Evolutionary conservation across 2,888 invertebrate species (phyloP).

Genomic region (Abrostola triplasia): DNA sequence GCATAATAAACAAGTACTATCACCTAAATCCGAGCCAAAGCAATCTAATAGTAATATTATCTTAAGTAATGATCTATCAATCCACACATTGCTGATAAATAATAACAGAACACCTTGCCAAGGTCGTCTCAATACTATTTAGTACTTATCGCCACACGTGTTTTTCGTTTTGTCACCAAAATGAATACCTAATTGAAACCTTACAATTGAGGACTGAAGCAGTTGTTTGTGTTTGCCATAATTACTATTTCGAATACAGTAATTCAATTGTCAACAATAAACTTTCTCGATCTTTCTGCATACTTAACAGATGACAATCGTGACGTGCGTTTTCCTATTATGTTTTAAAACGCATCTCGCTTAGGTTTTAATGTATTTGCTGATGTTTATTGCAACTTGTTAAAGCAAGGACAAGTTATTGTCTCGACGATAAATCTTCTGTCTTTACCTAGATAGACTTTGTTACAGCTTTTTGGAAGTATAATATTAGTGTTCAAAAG

Average conservation of each 20-base stretch:
- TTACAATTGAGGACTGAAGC: constrained; percentile 6
- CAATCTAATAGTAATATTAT: background rate
- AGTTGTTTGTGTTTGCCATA: constrained; percentile 1
- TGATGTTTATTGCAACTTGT: background rate
- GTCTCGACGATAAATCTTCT: background rate
- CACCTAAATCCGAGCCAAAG: background rate
- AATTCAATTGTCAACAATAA: constrained; percentile 31
- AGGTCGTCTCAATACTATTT: constrained; percentile 28
- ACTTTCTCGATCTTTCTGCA: constrained; percentile 42
- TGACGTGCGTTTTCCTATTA: constrained; percentile 2
- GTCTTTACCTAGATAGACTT: background rate
- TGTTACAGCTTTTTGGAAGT: background rate
- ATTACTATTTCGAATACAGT: constrained; percentile 21
- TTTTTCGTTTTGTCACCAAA: constrained; percentile 35
- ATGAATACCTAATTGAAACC: constrained; percentile 34
- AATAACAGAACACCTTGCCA: constrained; percentile 24
- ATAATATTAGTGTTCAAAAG: too few species aligned
- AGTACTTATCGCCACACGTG: constrained; percentile 36
- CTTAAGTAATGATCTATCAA: background rate
- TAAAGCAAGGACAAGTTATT: background rate
- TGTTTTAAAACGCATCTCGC: constrained; percentile 10
- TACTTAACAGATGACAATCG: constrained; percentile 24
- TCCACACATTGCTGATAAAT: constrained; percentile 4
- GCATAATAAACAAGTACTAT: constrained; percentile 10
- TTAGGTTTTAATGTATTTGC: background rate